These are phyloP conservation scores for Lysiphlebus fabarum DNA, from an alignment of 1,140 invertebrate species.

Conservation along the genomic window DNA sequence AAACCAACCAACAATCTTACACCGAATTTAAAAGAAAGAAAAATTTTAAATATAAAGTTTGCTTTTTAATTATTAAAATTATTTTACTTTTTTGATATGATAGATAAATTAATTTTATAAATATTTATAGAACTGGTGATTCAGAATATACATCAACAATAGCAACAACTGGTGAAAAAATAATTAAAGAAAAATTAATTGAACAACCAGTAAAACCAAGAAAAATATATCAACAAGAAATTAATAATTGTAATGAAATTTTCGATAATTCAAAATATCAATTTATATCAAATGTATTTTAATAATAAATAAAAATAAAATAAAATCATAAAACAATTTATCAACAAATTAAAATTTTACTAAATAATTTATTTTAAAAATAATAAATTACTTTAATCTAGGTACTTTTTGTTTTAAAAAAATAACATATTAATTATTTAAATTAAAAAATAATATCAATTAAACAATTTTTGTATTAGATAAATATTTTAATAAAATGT, in stretches of 20 bases:
- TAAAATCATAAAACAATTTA: too few species aligned
- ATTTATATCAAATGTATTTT: too few species aligned
- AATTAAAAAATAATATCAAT: too few species aligned
- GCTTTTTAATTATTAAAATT: neutral
- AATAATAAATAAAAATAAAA: too few species aligned
- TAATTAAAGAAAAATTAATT: conserved; percentile 24
- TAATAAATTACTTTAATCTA: too few species aligned
- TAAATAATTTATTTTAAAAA: too few species aligned
- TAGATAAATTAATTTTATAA: neutral
- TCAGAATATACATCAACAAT: conserved; percentile 35
- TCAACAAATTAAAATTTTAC: too few species aligned
- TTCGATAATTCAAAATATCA: too few species aligned
- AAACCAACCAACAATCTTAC: conserved; percentile 31
- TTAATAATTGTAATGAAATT: too few species aligned
- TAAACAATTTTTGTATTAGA: too few species aligned
- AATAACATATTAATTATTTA: too few species aligned
- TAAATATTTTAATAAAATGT: conserved; percentile 20
- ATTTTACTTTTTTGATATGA: neutral
- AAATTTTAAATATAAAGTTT: conserved; percentile 36
- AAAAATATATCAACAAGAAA: neutral
- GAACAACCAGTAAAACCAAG: conserved; percentile 14
- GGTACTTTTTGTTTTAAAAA: too few species aligned
- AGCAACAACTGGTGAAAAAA: conserved; percentile 25
- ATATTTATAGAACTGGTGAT: conserved; percentile 33
- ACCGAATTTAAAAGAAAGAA: conserved; percentile 34